Percentiles rank a stretch among this genome's conserved stretches.
Conservation (phyloP, 2,113 vertebrate genomes). For the Pholis gunnellus region DNA sequence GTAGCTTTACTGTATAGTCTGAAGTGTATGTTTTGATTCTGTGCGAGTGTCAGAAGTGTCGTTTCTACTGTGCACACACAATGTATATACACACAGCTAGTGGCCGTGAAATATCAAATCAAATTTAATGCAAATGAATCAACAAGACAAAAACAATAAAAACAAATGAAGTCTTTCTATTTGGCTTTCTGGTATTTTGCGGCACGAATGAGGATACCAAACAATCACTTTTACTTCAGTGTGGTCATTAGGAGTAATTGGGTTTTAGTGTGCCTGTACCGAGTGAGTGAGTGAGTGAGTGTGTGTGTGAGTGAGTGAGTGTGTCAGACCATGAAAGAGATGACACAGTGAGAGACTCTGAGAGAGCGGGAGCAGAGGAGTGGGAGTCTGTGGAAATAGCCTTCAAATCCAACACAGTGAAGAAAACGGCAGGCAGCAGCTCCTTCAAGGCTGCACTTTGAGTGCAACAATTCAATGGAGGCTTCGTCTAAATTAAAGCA, state of each 20-base stretch:
- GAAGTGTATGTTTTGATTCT: not conserved
- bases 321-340: constrained; percentile 55
- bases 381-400: constrained; percentile 68
- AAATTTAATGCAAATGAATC: constrained; percentile 6
- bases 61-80: not conserved
- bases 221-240: not conserved
- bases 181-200: constrained; percentile 4
- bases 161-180: not conserved
- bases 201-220: not conserved
- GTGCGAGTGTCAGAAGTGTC: not conserved
- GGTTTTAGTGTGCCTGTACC: constrained; percentile 10
- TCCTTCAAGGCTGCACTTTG: constrained; percentile 64
- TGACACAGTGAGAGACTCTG: constrained; percentile 61
- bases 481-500: constrained; percentile 56
- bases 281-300: constrained; percentile 29
- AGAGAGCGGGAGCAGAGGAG: constrained; percentile 55
- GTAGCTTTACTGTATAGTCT: too few relatives aligned
- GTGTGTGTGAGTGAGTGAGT: constrained; percentile 38
- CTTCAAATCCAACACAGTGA: constrained; percentile 66
- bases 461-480: constrained; percentile 48
- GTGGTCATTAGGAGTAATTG: constrained; percentile 30
- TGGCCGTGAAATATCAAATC: not conserved
- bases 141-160: not conserved
- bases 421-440: constrained; percentile 58
- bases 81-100: not conserved